A percentile compares a stretch with the other conserved stretches of the same genome.
Evolutionary conservation across 2,113 vertebrate species (phyloP).

Genomic region (Semnornis frantzii): DNA sequence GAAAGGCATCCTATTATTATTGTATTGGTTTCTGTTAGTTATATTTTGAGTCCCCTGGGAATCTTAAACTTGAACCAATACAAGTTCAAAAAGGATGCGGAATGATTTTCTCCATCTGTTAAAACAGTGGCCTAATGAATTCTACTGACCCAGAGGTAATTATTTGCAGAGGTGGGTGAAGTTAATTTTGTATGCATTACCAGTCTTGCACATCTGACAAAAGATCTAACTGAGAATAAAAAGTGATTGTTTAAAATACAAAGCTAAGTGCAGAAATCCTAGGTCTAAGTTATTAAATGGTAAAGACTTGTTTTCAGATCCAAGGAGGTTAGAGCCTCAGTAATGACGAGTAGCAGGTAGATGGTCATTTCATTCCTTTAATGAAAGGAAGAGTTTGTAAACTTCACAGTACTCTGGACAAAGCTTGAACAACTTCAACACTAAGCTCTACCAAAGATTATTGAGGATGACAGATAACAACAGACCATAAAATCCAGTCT

Average conservation of each 20-base stretch:
- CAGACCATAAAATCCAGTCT: neutral
- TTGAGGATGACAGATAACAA: neutral
- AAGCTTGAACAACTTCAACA: neutral
- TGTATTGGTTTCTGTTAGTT: too few species aligned
- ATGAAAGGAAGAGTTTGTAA: neutral
- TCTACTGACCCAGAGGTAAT: neutral
- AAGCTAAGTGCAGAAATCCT: neutral
- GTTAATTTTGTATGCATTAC: neutral
- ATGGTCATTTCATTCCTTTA: neutral
- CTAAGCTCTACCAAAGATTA: neutral
- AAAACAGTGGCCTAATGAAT: neutral
- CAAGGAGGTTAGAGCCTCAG: neutral
- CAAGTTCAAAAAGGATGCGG: neutral
- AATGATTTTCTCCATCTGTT: neutral
- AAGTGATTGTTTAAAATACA: neutral
- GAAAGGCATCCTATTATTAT: too few species aligned
- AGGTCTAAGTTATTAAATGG: neutral
- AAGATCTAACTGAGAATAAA: neutral
- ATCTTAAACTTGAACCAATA: too few species aligned
- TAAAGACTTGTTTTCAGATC: neutral
- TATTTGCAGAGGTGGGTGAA: neutral
- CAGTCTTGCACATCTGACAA: neutral
- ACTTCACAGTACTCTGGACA: neutral
- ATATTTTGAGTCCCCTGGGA: too few species aligned
- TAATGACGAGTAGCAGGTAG: neutral